A percentile compares a stretch with the other conserved stretches of the same genome.
These are phyloP conservation scores for Cyphomyrmex costatus DNA, from an alignment of 1,140 invertebrate species.

Conservation along the genomic window DNA sequence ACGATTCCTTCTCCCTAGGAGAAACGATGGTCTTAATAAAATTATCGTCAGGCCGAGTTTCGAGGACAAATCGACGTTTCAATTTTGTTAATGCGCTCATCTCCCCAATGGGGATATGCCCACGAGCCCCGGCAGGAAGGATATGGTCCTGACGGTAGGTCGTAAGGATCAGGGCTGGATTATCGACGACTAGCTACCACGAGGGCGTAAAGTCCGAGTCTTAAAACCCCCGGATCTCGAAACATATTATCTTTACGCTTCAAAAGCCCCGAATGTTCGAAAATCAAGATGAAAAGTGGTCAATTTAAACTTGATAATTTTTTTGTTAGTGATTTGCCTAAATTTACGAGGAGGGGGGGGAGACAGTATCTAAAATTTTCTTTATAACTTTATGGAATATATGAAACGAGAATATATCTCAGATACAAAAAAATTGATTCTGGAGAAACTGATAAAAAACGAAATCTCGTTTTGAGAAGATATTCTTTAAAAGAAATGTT, in stretches of 20 bases:
- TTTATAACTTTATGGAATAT: not conserved
- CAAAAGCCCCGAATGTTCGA: not conserved
- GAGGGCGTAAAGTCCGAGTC: constrained; percentile 30
- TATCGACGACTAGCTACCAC: constrained; percentile 43
- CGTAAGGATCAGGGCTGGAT: constrained; percentile 65
- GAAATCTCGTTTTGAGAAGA: not conserved
- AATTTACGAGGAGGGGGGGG: no score
- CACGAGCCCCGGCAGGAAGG: constrained; percentile 66
- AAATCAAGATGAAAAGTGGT: not conserved
- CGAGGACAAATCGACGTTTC: constrained; percentile 87
- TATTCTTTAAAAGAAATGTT: not conserved
- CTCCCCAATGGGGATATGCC: constrained; percentile 73
- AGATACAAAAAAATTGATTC: not conserved
- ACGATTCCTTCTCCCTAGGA: constrained; percentile 63
- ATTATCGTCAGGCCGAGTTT: constrained; percentile 83
- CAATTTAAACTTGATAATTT: not conserved
- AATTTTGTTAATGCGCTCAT: constrained; percentile 86
- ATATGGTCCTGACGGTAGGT: constrained; percentile 55
- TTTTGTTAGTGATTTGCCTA: not conserved
- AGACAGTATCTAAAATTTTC: not conserved
- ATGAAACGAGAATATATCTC: not conserved
- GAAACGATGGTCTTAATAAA: constrained; percentile 80
- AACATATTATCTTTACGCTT: constrained; percentile 16
- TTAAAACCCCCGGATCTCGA: constrained; percentile 14
- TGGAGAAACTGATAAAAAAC: not conserved